Evolutionary conservation across 2,797 vertebrate species (phyloP), one percentile per base, ranked within the genome.

Genomic region (Pseudomugil gertrudae): DNA sequence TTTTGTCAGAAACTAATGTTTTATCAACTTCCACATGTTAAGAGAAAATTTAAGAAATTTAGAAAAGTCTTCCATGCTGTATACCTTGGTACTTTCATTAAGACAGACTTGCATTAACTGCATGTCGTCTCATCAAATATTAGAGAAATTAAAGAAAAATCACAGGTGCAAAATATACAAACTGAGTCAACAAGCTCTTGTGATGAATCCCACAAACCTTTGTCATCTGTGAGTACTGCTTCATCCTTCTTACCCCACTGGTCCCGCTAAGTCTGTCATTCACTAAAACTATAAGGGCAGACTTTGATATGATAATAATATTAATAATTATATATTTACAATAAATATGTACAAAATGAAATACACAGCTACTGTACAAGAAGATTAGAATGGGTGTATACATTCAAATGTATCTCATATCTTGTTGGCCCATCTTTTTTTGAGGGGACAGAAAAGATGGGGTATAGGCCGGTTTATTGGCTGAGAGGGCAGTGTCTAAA

Each of bases 251-350:
- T 69, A 71, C 57, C 59, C 38, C 51, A 32, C 43, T 21, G 19
- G 15, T 9, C 38, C 30, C 36, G 58, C 63, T 45, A 19, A 26
- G 57, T 57, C 58, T 75, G 74, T 76, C 60, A 76, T 74, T 73
- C 74, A 83, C 66, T 66, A 53, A 47, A 83, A 78, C 36, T 63
- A 74, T 76, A 64, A 62, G 69, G 45, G 66, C 66, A 66, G 51
- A 57, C n/a, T 68, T 74, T 63, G 65, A 68, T 51, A 71, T 72
- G 78, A 84, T 69, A 81, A 84, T 83, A 90, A 84, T 88, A 85
- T 83, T 88, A 81, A 81, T 85, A 90, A 79, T 74, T 40, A 40
- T 67, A 86, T 80, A 92, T 90, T 91, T 92, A 91, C 89, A 89
- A 89, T 88, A 84, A 89, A 89, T 87, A 90, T 50, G 71, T 75